A percentile compares a stretch with the other conserved stretches of the same genome.
Evolutionary conservation across 2,888 invertebrate species (phyloP).

Genomic region (Eupeodes luniger): DNA sequence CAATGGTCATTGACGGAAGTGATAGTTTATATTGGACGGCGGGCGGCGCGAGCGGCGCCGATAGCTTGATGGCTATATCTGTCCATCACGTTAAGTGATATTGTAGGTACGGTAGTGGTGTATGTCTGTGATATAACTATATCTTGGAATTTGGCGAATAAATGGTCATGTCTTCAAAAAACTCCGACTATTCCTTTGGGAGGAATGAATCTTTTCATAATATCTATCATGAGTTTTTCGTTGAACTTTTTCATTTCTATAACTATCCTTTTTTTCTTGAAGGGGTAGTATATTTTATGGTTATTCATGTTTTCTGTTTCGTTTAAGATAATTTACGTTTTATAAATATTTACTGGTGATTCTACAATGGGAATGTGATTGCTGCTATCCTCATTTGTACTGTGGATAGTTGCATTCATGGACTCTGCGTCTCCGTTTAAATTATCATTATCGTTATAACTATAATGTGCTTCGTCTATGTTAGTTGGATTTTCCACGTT

Average conservation of each 20-base stretch:
- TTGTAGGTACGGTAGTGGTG: too few relatives aligned
- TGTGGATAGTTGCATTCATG: conserved; percentile 24
- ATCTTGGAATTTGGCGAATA: conserved; percentile 44
- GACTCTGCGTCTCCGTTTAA: not conserved
- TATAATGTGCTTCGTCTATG: too few relatives aligned
- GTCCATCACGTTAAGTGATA: too few relatives aligned
- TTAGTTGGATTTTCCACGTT: too few relatives aligned
- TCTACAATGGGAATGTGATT: not conserved
- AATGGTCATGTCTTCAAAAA: conserved; percentile 40
- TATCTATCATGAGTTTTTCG: conserved; percentile 20
- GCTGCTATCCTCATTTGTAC: conserved; percentile 22
- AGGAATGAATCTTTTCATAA: conserved; percentile 8
- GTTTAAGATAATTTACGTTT: conserved; percentile 1
- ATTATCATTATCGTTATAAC: too few relatives aligned
- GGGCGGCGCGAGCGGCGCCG: too few relatives aligned
- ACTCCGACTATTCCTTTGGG: conserved; percentile 47
- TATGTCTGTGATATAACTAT: too few relatives aligned
- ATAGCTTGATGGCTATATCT: too few relatives aligned
- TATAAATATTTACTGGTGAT: not conserved
- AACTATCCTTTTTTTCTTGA: conserved; percentile 10
- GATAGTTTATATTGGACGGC: too few relatives aligned
- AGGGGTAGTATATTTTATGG: too few relatives aligned
- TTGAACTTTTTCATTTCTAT: conserved; percentile 42
- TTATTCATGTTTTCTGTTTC: conserved; percentile 1
- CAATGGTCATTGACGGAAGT: too few relatives aligned